Evolutionary conservation across 2,797 vertebrate species (phyloP), one percentile per base, ranked within the genome.

Genomic region (Pteropus rufus): DNA sequence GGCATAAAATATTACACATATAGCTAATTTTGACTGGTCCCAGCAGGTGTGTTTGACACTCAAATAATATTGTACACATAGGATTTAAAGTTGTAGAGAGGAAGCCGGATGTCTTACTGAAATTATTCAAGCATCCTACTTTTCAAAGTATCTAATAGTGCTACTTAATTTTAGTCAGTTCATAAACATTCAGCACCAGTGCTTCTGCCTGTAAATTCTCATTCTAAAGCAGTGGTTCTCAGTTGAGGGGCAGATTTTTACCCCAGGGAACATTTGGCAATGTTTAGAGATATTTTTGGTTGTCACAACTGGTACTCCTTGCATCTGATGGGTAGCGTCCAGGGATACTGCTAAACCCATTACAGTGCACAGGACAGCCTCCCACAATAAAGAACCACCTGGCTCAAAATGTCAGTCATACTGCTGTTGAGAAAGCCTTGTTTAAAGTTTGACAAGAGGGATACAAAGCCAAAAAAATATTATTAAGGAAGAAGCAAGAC

Each of bases 41-140:
- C 56, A 36, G 11, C n/a, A 79, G 44, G 24, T 76, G 67, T 84
- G 67, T 91, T 90, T 94, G 34, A 81, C 23, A 65, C 19, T 14
- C 21, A 62, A 60, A 93, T 85, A 95, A 89, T 93, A 84, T 29
- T 31, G 29, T 87, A 64, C n/a, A 72, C 21, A 29, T 39, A 92
- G 72, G 89, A 80, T 86, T 91, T 75, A 80, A 96, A 79, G 44
- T 79, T 83, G 10, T 84, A 2, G 15, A 23, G 26, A 77, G 58
- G n/a, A 84, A 94, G 5, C 49, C 69, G 23, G 21, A n/a, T 65
- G 4, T 94, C 41, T 82, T 90, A 58, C 69, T 95, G 39, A 93
- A 96, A 96, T 67, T 91, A 86, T n/a, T 69, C 44, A 95, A 72
- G 44, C 19, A 39, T 89, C 31, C 56, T 94, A 31, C 36, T 83